Percentiles rank a stretch among this genome's conserved stretches.
Conservation (phyloP, 2,888 invertebrate genomes). For the Aleiodes alternator region DNA sequence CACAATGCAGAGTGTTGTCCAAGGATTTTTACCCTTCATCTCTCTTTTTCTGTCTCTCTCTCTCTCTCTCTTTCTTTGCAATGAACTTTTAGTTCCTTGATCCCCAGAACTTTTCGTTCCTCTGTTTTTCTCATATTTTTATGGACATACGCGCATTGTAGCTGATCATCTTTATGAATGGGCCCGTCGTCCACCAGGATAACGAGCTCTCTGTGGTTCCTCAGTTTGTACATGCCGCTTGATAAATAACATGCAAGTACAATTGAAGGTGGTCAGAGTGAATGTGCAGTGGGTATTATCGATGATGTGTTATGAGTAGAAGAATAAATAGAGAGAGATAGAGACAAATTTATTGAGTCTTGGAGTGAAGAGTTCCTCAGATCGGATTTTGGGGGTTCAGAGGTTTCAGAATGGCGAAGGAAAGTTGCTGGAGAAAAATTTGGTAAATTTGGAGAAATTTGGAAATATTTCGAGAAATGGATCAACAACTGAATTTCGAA, state of each 20-base stretch:
- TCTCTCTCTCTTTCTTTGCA: conserved; percentile 1
- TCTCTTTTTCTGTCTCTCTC: too few relatives aligned
- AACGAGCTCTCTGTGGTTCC: conserved; percentile 41
- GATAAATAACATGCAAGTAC: conserved; percentile 45
- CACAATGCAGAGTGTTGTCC: not conserved
- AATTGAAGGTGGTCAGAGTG: conserved; percentile 20
- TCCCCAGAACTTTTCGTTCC: not conserved
- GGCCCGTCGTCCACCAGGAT: conserved; percentile 42
- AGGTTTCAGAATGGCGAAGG: too few relatives aligned
- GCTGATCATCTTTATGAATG: conserved; percentile 49
- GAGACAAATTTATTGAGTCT: too few relatives aligned
- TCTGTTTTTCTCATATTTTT: conserved; percentile 10
- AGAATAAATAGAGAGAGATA: not conserved
- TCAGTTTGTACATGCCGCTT: conserved; percentile 12
- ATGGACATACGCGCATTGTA: conserved; percentile 37
- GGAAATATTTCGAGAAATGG: too few relatives aligned
- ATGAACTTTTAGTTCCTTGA: not conserved
- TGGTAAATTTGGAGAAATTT: too few relatives aligned
- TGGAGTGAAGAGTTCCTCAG: too few relatives aligned
- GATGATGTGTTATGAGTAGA: conserved; percentile 10
- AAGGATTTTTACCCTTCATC: not conserved
- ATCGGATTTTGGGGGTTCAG: too few relatives aligned
- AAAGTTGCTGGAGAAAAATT: too few relatives aligned
- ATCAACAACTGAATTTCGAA: too few relatives aligned
- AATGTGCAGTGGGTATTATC: conserved; percentile 6